Conservation (phyloP, 2,797 vertebrate species). For the Benthosema pterotum region DNA sequence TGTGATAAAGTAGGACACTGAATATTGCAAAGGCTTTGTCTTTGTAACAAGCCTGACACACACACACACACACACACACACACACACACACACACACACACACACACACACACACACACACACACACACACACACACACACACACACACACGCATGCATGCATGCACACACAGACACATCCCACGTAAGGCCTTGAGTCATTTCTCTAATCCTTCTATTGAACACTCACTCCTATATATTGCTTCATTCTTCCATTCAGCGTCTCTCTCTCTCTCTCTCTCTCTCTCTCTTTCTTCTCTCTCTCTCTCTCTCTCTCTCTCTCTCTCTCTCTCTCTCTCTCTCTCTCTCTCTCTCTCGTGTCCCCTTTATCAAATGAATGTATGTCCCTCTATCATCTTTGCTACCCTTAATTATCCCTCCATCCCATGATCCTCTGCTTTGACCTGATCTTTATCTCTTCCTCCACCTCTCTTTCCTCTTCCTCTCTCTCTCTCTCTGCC, state of each 20-base stretch:
- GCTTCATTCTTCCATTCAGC: slow-evolving; percentile 20
- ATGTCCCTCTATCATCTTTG: slow-evolving; percentile 39
- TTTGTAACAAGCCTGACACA: neutral
- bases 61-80: neutral
- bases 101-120: slow-evolving; percentile 1
- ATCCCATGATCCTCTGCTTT: slow-evolving; percentile 18
- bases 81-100: neutral
- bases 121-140: slow-evolving; percentile 9
- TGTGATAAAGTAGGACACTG: slow-evolving; percentile 10
- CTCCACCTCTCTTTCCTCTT: slow-evolving; percentile 2
- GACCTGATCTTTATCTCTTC: slow-evolving; percentile 17
- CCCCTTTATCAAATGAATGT: slow-evolving; percentile 43
- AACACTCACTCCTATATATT: neutral
- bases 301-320: slow-evolving; percentile 16
- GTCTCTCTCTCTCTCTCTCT: slow-evolving; percentile 18
- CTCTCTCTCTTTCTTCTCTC: slow-evolving; percentile 3
- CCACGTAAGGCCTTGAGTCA: slow-evolving; percentile 30
- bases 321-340: neutral
- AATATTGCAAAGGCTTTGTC: neutral
- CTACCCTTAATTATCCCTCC: slow-evolving; percentile 22
- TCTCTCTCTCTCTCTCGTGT: slow-evolving; percentile 3
- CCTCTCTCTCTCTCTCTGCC: neutral
- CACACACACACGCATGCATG: neutral
- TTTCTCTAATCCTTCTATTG: slow-evolving; percentile 37
- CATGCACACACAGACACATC: neutral